These are phyloP conservation scores for Trichacis sp. DNA, from an alignment of 2,888 invertebrate genomes.

Conservation along the genomic window DNA sequence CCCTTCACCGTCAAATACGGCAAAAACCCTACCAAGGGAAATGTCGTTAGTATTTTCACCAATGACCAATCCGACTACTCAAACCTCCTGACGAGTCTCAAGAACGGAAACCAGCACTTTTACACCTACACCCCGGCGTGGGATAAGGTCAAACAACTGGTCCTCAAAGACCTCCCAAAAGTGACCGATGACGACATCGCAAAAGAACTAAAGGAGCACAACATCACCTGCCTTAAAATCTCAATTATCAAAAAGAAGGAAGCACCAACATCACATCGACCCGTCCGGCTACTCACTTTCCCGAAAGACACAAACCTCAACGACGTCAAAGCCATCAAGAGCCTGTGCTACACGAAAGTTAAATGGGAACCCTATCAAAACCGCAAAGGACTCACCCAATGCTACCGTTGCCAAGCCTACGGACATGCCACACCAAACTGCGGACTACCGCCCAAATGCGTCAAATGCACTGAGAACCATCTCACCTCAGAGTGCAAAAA, in stretches of 20 bases:
- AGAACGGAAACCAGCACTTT: not conserved
- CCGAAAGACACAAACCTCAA: not conserved
- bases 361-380: slow-evolving; percentile 16
- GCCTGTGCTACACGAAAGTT: slow-evolving; percentile 2
- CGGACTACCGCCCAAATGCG: slow-evolving; percentile 19
- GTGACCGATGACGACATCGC: not conserved
- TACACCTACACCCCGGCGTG: too few relatives aligned
- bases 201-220: not conserved
- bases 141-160: slow-evolving; percentile 15
- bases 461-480: slow-evolving; percentile 13
- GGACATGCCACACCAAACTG: too few relatives aligned
- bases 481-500: slow-evolving; percentile 6
- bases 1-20: too few relatives aligned
- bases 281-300: slow-evolving; percentile 5
- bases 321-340: not conserved
- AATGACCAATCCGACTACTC: not conserved
- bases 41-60: too few relatives aligned
- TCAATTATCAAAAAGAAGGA: slow-evolving; percentile 9
- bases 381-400: slow-evolving; percentile 17
- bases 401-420: slow-evolving; percentile 19
- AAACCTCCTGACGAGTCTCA: not conserved
- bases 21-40: too few relatives aligned
- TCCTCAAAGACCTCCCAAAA: too few relatives aligned
- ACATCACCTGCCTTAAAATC: not conserved
- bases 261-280: not conserved